Evolutionary conservation across 2,113 vertebrate species (phyloP), one percentile per base, ranked within the genome.

Genomic region (Sylvilagus bachmani): DNA sequence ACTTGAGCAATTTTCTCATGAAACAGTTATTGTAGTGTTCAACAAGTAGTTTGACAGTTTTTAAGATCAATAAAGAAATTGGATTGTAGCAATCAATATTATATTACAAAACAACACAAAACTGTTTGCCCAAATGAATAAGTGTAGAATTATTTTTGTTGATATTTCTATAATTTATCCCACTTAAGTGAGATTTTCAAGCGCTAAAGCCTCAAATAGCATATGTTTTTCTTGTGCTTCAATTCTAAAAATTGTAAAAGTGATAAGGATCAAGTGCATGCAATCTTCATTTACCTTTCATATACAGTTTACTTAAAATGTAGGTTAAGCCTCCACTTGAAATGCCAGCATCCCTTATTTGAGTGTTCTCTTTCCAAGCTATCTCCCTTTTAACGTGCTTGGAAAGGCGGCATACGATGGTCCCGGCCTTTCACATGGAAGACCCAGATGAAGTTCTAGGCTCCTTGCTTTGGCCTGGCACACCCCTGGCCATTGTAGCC

Each of bases 41-140:
- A 84, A 33, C 19, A 96, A 27, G 71, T 33, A 38, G 25, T 62
- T 91, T 90, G 36, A 67, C 10, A 62, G n/a, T 77, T 96, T 86
- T 53, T 53, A 83, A 80, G 12, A 31, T 10, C 58, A 93, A 80
- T 89, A 71, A 80, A 36, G 5, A 90, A 95, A 89, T 31, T 74
- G 16, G 25, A 89, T 1, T 69, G 1, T 6, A 75, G 29, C 4
- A 51, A 73, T 86, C 71, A 92, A 93, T 90, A 90, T 93, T 80
- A 81, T 14, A 62, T 91, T 71, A 27, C 16, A 89, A 92, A 81
- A 58, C 7, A 84, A 91, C 84, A 92, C 14, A 70, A 87, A 92
- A 67, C 53, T 81, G 95, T 90, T 74, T 90, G 62, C 1, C 16
- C 38, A 91, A 89, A 74, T 86, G 5, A 89, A 91, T n/a, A 93